Evolutionary conservation across 2,113 vertebrate genomes (phyloP).

Genomic region (Nipponia nippon): DNA sequence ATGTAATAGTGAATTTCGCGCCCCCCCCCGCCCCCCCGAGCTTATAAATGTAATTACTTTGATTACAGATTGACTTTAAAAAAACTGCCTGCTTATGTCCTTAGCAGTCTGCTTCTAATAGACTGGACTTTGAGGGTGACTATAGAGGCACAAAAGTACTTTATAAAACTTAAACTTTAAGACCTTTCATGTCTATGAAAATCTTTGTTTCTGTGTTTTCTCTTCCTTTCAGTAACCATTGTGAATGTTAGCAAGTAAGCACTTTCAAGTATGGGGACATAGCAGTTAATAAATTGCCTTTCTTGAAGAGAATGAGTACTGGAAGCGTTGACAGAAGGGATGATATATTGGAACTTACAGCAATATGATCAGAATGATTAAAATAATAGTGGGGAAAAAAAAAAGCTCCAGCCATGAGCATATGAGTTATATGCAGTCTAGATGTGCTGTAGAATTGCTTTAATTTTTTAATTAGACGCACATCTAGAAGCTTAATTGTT

Average conservation of each 20-base stretch:
- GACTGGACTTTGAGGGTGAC: neutral
- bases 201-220: neutral
- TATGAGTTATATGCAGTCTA: neutral
- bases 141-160: neutral
- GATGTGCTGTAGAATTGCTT: neutral
- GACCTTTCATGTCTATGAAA: neutral
- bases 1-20: neutral
- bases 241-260: neutral
- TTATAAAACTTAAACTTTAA: neutral
- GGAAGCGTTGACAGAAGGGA: neutral
- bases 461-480: neutral
- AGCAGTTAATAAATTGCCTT: neutral
- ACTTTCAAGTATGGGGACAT: neutral
- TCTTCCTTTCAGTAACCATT: neutral
- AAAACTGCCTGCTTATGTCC: neutral
- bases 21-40: accelerated
- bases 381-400: neutral
- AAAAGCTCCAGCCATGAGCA: neutral
- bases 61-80: neutral
- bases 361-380: neutral
- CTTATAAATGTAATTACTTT: neutral
- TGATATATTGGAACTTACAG: neutral
- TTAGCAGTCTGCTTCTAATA: neutral
- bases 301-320: neutral
- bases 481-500: neutral